phyloP scores from a whole-genome alignment of 2,888 invertebrate genomes.

The Volucella zonaria region DNA sequence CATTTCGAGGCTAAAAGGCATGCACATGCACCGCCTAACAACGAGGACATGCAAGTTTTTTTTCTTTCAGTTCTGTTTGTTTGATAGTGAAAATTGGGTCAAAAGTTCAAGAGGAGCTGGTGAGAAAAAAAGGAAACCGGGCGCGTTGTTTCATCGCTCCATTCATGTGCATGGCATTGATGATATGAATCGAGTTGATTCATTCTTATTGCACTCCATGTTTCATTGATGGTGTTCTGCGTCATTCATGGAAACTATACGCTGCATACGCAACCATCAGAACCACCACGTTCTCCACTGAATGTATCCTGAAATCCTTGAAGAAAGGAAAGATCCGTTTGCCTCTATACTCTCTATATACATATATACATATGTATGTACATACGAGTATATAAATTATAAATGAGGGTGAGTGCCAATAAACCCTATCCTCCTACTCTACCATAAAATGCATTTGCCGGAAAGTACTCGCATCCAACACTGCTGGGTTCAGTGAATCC shows the following conservation, averaged over 20 bases:
- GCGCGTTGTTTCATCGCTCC: slow-evolving; percentile 36
- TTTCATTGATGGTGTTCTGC: slow-evolving; percentile 54
- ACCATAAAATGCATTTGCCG: slow-evolving; percentile 2
- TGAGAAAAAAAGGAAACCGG: slow-evolving; percentile 12
- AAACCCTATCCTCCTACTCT: background rate
- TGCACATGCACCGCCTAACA: slow-evolving; percentile 29
- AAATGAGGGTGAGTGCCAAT: too few relatives aligned
- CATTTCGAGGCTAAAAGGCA: slow-evolving; percentile 4
- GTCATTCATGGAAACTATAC: slow-evolving; percentile 61
- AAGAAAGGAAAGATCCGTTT: slow-evolving; percentile 18
- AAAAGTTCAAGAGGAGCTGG: slow-evolving; percentile 65
- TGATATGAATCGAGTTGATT: slow-evolving; percentile 39
- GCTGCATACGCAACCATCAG: too few relatives aligned
- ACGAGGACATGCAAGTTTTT: slow-evolving; percentile 36
- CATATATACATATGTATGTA: too few relatives aligned
- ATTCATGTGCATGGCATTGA: slow-evolving; percentile 51
- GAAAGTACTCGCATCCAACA: slow-evolving; percentile 28
- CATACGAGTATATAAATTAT: too few relatives aligned
- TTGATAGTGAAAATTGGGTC: slow-evolving; percentile 39
- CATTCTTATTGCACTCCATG: slow-evolving; percentile 12
- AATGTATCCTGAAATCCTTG: slow-evolving; percentile 46
- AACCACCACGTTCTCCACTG: background rate
- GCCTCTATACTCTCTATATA: slow-evolving; percentile 11
- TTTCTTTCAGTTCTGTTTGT: background rate
- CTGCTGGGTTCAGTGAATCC: slow-evolving; percentile 65